Base-by-base conservation (phyloP, 92 coral and sea anemone genomes). In the Siderastrea siderea region DNA sequence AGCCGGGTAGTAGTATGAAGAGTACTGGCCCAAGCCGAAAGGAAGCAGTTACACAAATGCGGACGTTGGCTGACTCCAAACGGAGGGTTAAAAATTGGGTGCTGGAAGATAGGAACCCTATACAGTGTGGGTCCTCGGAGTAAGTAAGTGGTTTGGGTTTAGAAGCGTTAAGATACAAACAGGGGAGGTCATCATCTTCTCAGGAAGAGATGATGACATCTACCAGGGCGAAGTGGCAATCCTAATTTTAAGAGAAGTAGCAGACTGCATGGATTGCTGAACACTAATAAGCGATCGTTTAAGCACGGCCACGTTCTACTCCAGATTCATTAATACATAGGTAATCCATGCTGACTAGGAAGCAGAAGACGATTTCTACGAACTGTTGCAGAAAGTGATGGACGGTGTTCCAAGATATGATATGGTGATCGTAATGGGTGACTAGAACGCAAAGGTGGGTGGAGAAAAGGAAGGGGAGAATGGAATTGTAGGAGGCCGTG, bases 181-280 rank as follows among this genome's bases (percentile, higher is more conserved):
- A 0, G 78, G 78, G 9, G 68, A 70, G 44, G 0, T 38, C 38
- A 82, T 82, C 12, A 11, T 54, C 17, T 55, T 19, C 68, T 68
- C 79, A 3, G 77, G 86, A 1, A 71, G 86, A 70, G 78, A 82
- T 53, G 78, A 69, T 69, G 66, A 72, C 26, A 46, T 38, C n/a
- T 86, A 79, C 64, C 62, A 45, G 70, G 48, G 78, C 14, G 66
- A 75, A 3, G 91, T 87, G 3, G 85, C 90, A 49, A 47, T 87
- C 6, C 58, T 87, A 47, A 67, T 87, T 51, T 63, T 59, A 15
- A 87, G 15, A 15, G 8, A 58, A 4, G 83, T 26, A 3, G 19
- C 14, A 26, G 16, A 69, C 17, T 13, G 52, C 48, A 63, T 87
- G 38, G 38, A 68, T 11, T 71, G 74, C 17, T 80, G 86, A 82